These are phyloP conservation scores for Drosophila nigrodunni DNA, from an alignment of 1,140 invertebrate species.

Conservation along the genomic window DNA sequence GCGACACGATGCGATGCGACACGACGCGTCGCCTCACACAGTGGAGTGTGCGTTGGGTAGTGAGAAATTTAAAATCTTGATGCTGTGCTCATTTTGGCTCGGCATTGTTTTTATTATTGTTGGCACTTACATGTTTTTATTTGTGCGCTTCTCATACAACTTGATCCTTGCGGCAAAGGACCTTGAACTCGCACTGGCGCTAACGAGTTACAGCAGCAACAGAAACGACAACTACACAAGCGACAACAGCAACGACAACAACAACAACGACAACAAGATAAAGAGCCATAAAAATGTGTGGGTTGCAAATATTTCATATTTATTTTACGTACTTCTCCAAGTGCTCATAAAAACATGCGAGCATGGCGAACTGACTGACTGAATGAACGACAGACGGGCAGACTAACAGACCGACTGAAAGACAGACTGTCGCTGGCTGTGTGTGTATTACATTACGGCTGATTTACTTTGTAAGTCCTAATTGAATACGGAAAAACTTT, in stretches of 20 bases:
- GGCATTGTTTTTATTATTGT: conserved; percentile 73
- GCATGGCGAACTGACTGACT: conserved; percentile 1
- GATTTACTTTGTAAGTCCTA: conserved; percentile 56
- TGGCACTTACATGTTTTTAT: conserved; percentile 57
- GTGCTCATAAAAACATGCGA: conserved; percentile 36
- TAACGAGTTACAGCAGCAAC: conserved; percentile 51
- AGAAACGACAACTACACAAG: background rate
- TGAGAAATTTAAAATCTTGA: conserved; percentile 55
- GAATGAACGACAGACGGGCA: background rate
- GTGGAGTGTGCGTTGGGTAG: background rate
- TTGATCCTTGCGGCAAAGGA: conserved; percentile 56
- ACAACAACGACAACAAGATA: conserved; percentile 3
- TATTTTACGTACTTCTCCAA: conserved; percentile 52
- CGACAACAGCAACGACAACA: conserved; percentile 8
- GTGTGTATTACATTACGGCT: conserved; percentile 19
- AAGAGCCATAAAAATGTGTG: conserved; percentile 19
- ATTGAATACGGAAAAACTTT: conserved; percentile 47
- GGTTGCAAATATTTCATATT: conserved; percentile 58
- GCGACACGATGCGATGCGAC: background rate
- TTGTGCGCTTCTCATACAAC: conserved; percentile 40
- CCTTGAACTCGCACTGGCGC: conserved; percentile 54
- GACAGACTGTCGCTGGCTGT: background rate
- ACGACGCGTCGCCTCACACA: no score
- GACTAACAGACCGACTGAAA: background rate
- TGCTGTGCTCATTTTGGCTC: conserved; percentile 58